Conservation (phyloP, 2,797 vertebrate genomes). For the Dryobates pubescens region DNA sequence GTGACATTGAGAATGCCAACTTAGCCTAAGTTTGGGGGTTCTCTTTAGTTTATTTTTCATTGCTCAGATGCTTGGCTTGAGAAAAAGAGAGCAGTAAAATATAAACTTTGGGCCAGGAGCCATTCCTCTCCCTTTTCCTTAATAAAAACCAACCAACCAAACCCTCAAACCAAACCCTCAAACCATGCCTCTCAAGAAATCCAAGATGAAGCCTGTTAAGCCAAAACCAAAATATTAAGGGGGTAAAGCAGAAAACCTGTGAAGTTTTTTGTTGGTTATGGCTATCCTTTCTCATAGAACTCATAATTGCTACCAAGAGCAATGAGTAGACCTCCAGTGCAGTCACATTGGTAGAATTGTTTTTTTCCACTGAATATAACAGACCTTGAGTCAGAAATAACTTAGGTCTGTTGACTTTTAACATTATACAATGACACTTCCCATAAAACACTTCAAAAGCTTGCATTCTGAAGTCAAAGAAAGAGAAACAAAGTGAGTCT, state of each 20-base stretch:
- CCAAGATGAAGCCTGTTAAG: neutral
- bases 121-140: neutral
- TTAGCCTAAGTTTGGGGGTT: neutral
- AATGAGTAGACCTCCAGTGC: neutral
- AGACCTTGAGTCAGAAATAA: neutral
- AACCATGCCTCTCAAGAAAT: neutral
- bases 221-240: neutral
- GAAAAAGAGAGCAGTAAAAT: neutral
- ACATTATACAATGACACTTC: neutral
- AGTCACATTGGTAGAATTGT: neutral
- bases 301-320: neutral
- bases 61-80: neutral
- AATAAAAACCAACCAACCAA: neutral
- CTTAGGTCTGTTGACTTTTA: neutral
- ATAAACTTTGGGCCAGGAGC: neutral
- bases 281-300: neutral
- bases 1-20: neutral
- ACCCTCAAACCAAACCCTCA: neutral
- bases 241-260: conserved; percentile 5
- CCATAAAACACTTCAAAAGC: neutral
- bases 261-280: neutral
- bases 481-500: neutral
- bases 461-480: neutral
- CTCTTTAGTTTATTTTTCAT: neutral
- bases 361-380: neutral